phyloP scores from a whole-genome alignment of 1,140 invertebrate species.

The Trichonephila clavata region DNA sequence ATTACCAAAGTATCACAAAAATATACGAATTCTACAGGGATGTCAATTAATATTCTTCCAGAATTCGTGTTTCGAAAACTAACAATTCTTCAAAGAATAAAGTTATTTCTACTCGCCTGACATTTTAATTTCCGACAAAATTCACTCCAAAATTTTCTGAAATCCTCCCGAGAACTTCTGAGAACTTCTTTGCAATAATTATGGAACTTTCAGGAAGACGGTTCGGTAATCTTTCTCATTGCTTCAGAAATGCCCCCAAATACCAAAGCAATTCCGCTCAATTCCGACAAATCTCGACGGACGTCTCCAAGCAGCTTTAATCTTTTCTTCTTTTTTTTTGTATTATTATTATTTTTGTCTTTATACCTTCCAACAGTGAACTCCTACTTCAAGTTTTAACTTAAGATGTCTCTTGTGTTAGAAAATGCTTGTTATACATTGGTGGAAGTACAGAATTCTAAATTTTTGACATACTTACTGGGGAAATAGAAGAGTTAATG shows the following conservation, averaged over 20 bases:
- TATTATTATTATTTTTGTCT: too few relatives aligned
- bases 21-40: background rate
- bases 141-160: background rate
- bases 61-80: background rate
- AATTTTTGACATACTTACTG: too few relatives aligned
- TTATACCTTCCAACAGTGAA: too few relatives aligned
- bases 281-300: background rate
- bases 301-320: background rate
- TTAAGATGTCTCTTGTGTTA: background rate
- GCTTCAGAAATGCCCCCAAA: background rate
- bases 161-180: background rate
- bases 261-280: slow-evolving; percentile 21
- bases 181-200: background rate
- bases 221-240: background rate
- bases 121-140: background rate
- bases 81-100: background rate
- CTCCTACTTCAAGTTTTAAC: too few relatives aligned
- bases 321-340: background rate
- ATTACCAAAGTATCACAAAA: background rate
- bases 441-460: background rate
- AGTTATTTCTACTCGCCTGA: background rate
- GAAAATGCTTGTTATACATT: background rate
- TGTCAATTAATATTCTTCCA: background rate
- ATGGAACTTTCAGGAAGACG: background rate
- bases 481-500: too few relatives aligned